Conservation (phyloP, 1,140 invertebrate species). For the Cydia strobilella region DNA sequence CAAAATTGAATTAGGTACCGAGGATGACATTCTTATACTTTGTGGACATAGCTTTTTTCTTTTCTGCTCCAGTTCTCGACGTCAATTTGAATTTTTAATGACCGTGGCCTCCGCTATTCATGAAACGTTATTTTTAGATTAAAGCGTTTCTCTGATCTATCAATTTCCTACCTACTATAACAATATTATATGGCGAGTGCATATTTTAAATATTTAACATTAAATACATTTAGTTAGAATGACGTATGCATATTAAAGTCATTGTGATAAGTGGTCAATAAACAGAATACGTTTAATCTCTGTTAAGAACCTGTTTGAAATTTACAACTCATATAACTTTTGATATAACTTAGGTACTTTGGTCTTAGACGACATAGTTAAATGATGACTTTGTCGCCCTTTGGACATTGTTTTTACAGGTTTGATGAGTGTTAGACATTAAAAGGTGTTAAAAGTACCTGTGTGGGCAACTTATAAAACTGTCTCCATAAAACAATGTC, state of each 20-base stretch:
- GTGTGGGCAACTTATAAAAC: background rate
- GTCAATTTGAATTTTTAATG: conserved; percentile 74
- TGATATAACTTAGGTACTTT: background rate
- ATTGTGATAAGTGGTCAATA: background rate
- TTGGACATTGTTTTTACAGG: conserved; percentile 5
- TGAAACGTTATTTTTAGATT: conserved; percentile 54
- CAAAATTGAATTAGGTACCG: conserved; percentile 76
- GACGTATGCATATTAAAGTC: background rate
- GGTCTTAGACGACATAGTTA: background rate
- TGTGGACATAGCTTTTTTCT: conserved; percentile 66
- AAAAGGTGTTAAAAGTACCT: conserved; percentile 19
- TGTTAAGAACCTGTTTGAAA: background rate
- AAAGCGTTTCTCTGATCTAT: conserved; percentile 39
- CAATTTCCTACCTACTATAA: conserved; percentile 36
- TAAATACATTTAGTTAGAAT: too few relatives aligned
- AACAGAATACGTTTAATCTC: background rate
- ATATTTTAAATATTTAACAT: conserved; percentile 37
- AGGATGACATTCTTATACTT: conserved; percentile 75
- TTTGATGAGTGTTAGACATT: background rate
- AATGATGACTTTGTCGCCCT: background rate
- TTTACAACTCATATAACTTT: background rate
- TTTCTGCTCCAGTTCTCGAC: conserved; percentile 74
- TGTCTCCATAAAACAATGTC: conserved; percentile 6
- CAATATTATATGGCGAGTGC: conserved; percentile 31
- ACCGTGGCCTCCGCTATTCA: conserved; percentile 49